These are phyloP conservation scores for Phataginus tricuspis DNA, from an alignment of 2,797 vertebrate genomes.

Conservation along the genomic window DNA sequence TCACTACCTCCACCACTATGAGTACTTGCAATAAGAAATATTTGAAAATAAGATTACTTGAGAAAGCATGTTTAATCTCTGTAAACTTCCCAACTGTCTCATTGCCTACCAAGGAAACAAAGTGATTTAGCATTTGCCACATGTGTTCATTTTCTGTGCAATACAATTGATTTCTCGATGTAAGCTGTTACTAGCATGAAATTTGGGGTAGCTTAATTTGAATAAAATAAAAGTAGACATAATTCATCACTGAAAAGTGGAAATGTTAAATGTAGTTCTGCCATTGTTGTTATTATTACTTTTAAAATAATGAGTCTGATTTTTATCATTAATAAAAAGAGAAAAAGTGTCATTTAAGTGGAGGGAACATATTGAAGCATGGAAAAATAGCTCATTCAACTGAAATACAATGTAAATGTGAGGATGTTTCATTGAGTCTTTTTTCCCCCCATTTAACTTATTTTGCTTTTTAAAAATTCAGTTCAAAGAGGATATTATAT, in stretches of 20 bases:
- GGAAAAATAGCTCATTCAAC: conserved; percentile 7
- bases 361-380: background rate
- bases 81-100: conserved; percentile 74
- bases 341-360: background rate
- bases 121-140: conserved; percentile 35
- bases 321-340: conserved; percentile 20
- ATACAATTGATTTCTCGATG: background rate
- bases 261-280: background rate
- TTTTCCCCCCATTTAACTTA: background rate
- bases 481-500: background rate
- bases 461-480: conserved; percentile 40
- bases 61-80: conserved; percentile 74
- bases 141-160: background rate
- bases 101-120: conserved; percentile 75
- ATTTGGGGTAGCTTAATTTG: background rate
- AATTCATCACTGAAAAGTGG: background rate
- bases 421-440: background rate
- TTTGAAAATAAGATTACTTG: conserved; percentile 71
- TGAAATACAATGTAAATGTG: background rate
- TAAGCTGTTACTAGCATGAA: conserved; percentile 9
- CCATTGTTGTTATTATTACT: background rate
- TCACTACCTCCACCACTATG: background rate
- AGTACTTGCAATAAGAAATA: background rate
- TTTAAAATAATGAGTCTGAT: conserved; percentile 7
- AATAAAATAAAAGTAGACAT: conserved; percentile 24